Base-by-base conservation (phyloP, 1,140 invertebrate species). In the Lithobius niger region DNA sequence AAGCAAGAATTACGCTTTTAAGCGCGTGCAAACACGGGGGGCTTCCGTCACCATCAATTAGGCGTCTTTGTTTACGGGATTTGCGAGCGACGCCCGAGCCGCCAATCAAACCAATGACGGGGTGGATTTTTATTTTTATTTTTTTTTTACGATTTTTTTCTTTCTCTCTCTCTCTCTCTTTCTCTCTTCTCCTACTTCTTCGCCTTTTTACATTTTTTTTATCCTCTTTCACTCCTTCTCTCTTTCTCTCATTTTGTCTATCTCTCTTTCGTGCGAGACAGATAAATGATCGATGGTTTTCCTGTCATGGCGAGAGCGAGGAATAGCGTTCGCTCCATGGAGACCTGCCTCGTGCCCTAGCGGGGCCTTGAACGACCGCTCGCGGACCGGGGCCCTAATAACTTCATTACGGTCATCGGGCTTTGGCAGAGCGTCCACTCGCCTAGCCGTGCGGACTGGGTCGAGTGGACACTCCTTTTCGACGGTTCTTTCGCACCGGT, bases 231-330 rank as follows among this genome's bases (percentile, higher is more conserved):
- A n/a, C n/a, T n/a, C n/a, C n/a, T n/a, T n/a, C n/a, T n/a, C n/a
- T n/a, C n/a, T n/a, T n/a, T n/a, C n/a, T n/a, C n/a, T n/a, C n/a
- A n/a, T n/a, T n/a, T n/a, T n/a, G n/a, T n/a, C n/a, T n/a, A n/a
- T n/a, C n/a, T n/a, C n/a, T n/a, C n/a, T n/a, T n/a, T n/a, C n/a
- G 18, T 40, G 22, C 16, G 19, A 24, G 21, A 6, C 3, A 21
- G 27, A 50, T 26, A 24, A 26, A 25, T 50, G 48, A 50, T 50
- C 24, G 48, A 50, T 50, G 25, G 19, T 25, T 3, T 50, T 50
- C 10, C 48, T 50, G 48, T 50, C 48, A 50, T 26, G 10, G 27
- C 44, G 22, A 47, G 13, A 13, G 24, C 3, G 19, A 50, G 18
- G 48, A 50, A 25, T 26, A 26, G 27, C 6, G 27, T 26, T 50